A percentile compares a stretch with the other conserved stretches of the same genome.
Evolutionary conservation across 2,797 vertebrate genomes (phyloP).

Genomic region (Streptopelia turtur): DNA sequence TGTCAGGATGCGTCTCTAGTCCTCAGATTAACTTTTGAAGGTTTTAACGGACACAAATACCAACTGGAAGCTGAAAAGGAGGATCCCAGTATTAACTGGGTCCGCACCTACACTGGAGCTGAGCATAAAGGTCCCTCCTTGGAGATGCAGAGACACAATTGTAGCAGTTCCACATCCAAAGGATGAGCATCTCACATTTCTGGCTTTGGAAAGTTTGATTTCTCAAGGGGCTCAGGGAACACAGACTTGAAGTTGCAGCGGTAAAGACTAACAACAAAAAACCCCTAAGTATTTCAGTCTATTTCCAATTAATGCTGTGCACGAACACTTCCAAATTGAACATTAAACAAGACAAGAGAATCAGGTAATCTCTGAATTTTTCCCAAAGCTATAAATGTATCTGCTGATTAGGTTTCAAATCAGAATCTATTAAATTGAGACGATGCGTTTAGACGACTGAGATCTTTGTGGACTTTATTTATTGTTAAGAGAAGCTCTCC

Average conservation of each 20-base stretch:
- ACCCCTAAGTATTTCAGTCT: neutral
- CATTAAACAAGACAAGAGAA: neutral
- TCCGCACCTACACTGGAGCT: neutral
- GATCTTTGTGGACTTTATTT: neutral
- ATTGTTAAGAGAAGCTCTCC: neutral
- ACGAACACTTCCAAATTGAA: neutral
- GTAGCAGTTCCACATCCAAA: neutral
- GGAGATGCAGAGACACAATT: neutral
- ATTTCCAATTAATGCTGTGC: neutral
- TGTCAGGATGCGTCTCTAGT: neutral
- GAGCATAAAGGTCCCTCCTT: neutral
- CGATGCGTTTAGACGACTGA: neutral
- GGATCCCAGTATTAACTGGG: neutral
- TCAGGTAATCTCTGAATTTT: neutral
- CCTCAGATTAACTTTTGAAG: neutral
- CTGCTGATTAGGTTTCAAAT: neutral
- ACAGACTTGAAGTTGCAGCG: neutral
- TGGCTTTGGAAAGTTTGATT: neutral
- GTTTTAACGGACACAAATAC: neutral
- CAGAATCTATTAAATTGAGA: neutral
- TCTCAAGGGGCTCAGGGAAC: neutral
- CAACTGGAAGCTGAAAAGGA: neutral
- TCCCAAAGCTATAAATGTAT: neutral
- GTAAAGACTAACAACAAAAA: neutral
- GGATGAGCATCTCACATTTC: neutral